A percentile compares a stretch with the other conserved stretches of the same genome.
Conservation (phyloP, 2,113 vertebrate genomes). For the Dicentrarchus labrax region DNA sequence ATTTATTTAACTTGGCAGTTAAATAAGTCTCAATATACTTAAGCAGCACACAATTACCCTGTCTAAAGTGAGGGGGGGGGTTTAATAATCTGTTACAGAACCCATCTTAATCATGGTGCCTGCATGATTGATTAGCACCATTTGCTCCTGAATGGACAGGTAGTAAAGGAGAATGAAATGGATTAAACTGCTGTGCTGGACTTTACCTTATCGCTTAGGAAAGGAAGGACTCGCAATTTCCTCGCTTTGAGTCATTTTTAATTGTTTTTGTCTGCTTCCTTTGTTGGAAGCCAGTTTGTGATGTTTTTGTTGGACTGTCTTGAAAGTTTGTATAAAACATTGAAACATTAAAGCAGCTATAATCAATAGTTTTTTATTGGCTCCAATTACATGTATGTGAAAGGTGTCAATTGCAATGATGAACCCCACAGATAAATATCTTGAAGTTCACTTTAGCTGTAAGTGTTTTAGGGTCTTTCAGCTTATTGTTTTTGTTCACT, state of each 20-base stretch:
- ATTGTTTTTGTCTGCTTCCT: slow-evolving; percentile 49
- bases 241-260: slow-evolving; percentile 37
- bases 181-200: slow-evolving; percentile 53
- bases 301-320: background rate
- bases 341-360: background rate
- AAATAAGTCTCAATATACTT: slow-evolving; percentile 16
- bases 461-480: background rate
- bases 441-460: background rate
- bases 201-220: slow-evolving; percentile 46
- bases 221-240: background rate
- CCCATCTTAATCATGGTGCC: slow-evolving; percentile 61
- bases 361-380: background rate
- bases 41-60: slow-evolving; percentile 33
- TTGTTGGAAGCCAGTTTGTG: slow-evolving; percentile 9
- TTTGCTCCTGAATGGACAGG: slow-evolving; percentile 64
- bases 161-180: slow-evolving; percentile 53
- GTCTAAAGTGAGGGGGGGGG: slow-evolving; percentile 1
- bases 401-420: background rate
- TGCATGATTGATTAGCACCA: slow-evolving; percentile 71
- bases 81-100: slow-evolving; percentile 48
- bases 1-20: background rate
- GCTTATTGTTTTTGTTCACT: background rate
- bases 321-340: background rate
- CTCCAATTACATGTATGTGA: background rate
- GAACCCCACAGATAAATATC: background rate